Evolutionary conservation across 2,888 invertebrate species (phyloP).

Genomic region (Trissolcus japonicus): DNA sequence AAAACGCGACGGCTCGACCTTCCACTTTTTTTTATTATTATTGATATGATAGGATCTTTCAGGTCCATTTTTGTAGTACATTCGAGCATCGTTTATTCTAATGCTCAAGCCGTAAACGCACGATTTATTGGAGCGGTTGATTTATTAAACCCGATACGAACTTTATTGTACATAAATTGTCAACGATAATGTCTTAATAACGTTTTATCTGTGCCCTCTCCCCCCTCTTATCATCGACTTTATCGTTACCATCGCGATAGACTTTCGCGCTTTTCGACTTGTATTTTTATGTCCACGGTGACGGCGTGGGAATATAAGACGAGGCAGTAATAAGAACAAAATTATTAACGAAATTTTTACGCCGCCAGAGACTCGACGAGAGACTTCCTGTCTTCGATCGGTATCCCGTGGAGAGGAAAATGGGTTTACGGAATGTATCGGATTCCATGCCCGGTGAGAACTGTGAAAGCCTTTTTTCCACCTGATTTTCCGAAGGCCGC

Average conservation of each 20-base stretch:
- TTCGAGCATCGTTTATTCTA: constrained; percentile 41
- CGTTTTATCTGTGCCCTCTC: constrained; percentile 26
- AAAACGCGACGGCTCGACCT: constrained; percentile 4
- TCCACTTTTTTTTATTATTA: constrained; percentile 15
- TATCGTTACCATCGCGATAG: constrained; percentile 31
- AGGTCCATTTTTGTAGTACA: constrained; percentile 7
- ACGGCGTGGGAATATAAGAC: background rate
- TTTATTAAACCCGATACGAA: constrained; percentile 36
- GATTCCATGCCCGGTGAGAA: no score
- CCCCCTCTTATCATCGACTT: constrained; percentile 25
- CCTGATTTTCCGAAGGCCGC: no score
- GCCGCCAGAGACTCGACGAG: constrained; percentile 27
- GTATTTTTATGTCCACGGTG: background rate
- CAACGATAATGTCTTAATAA: constrained; percentile 52
- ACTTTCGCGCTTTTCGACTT: constrained; percentile 1
- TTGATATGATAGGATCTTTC: constrained; percentile 1
- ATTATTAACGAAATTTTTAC: constrained; percentile 25
- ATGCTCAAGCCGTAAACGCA: constrained; percentile 38
- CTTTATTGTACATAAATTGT: constrained; percentile 53
- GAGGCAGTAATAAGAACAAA: constrained; percentile 14
- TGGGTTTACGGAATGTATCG: constrained; percentile 31
- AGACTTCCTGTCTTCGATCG: constrained; percentile 30
- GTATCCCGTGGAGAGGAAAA: constrained; percentile 26
- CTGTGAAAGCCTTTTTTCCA: no score
- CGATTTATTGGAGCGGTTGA: constrained; percentile 39